These are phyloP conservation scores for Dufourea novaeangliae DNA, from an alignment of 1,140 invertebrate species.

Conservation along the genomic window DNA sequence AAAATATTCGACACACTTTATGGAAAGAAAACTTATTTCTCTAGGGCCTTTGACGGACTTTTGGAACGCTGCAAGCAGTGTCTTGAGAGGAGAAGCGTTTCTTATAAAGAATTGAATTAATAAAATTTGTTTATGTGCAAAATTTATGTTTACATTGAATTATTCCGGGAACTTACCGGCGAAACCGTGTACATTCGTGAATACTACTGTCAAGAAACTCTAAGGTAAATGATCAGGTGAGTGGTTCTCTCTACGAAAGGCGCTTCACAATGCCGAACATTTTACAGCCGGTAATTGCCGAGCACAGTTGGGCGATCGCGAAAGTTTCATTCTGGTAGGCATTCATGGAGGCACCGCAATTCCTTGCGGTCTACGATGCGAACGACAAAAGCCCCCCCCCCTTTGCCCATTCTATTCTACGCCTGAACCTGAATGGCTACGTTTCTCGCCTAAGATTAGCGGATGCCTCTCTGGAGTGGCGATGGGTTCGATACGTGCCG, in stretches of 20 bases:
- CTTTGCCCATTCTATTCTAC: slow-evolving; percentile 59
- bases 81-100: too few species aligned
- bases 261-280: background rate
- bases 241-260: background rate
- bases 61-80: too few species aligned
- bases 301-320: slow-evolving; percentile 28
- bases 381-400: slow-evolving; percentile 41
- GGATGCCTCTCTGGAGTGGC: slow-evolving; percentile 28
- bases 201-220: background rate
- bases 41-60: too few species aligned
- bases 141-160: too few species aligned
- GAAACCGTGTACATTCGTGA: background rate
- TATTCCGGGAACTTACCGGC: too few species aligned
- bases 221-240: background rate
- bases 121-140: too few species aligned
- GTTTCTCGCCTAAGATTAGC: slow-evolving; percentile 67
- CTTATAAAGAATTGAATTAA: too few species aligned
- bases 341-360: slow-evolving; percentile 53
- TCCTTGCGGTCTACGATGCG: slow-evolving; percentile 60
- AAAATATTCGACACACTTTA: too few species aligned
- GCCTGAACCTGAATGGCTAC: slow-evolving; percentile 60
- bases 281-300: slow-evolving; percentile 22
- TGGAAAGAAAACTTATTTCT: too few species aligned
- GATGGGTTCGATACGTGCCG: slow-evolving; percentile 38
- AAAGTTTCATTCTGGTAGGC: slow-evolving; percentile 62